Conservation (phyloP, 2,888 invertebrate species). For the Agrenia bidenticulata region DNA sequence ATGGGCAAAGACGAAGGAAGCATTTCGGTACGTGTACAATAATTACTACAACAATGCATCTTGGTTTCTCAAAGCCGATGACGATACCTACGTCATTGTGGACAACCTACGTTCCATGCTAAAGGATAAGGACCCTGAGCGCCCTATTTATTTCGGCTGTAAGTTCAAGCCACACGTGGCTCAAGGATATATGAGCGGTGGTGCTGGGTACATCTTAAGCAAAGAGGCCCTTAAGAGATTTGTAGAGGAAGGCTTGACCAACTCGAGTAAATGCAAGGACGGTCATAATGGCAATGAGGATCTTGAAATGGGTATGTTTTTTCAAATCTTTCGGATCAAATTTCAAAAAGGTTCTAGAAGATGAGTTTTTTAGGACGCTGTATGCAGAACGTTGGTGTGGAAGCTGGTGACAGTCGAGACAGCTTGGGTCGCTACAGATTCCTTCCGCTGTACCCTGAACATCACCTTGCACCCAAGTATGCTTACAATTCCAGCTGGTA, state of each 20-base stretch:
- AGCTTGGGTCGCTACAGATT: slow-evolving; percentile 82
- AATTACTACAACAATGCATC: slow-evolving; percentile 82
- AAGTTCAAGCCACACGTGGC: slow-evolving; percentile 80
- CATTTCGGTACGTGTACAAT: slow-evolving; percentile 83
- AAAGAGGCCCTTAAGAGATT: slow-evolving; percentile 75
- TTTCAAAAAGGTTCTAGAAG: background rate
- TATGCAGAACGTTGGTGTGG: slow-evolving; percentile 78
- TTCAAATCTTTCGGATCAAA: background rate
- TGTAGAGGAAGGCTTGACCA: slow-evolving; percentile 71
- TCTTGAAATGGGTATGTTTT: slow-evolving; percentile 75
- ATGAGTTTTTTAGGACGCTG: slow-evolving; percentile 65
- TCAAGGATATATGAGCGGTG: slow-evolving; percentile 89
- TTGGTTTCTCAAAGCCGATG: slow-evolving; percentile 81
- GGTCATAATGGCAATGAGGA: slow-evolving; percentile 81
- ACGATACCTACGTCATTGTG: slow-evolving; percentile 69
- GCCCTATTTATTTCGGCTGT: slow-evolving; percentile 86
- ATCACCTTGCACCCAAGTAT: slow-evolving; percentile 86
- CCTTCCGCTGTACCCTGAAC: slow-evolving; percentile 90
- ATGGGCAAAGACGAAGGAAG: slow-evolving; percentile 98
- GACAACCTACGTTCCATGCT: slow-evolving; percentile 93
- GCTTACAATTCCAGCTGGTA: slow-evolving; percentile 83
- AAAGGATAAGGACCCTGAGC: slow-evolving; percentile 68
- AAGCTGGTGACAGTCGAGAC: slow-evolving; percentile 86
- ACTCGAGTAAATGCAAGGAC: slow-evolving; percentile 67
- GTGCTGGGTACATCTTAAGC: slow-evolving; percentile 85